phyloP scores from a whole-genome alignment of 2,888 invertebrate genomes.

The Conistra vaccinii region DNA sequence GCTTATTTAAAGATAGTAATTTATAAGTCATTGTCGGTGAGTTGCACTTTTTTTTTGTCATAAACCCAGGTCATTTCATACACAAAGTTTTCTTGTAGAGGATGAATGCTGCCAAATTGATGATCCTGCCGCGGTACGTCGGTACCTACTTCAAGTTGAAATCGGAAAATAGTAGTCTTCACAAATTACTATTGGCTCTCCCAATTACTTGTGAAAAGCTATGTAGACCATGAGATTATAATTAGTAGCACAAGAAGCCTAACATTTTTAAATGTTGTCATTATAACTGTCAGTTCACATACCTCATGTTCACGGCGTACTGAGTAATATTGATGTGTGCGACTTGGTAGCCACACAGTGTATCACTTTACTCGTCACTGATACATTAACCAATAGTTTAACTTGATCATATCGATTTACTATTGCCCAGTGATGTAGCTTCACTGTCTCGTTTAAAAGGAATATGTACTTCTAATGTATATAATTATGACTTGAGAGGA shows the following conservation, averaged over 20 bases:
- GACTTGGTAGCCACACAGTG: conserved; percentile 80
- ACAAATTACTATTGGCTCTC: not conserved
- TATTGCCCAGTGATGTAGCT: conserved; percentile 79
- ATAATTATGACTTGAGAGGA: conserved; percentile 50
- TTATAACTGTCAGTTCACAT: conserved; percentile 64
- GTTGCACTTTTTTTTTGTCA: not conserved
- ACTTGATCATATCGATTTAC: conserved; percentile 86
- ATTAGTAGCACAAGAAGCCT: conserved; percentile 16
- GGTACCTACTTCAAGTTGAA: not conserved
- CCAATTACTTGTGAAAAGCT: not conserved
- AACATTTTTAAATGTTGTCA: conserved; percentile 55
- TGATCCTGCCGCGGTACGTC: not conserved
- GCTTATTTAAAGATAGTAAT: not conserved
- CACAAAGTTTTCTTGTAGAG: not conserved
- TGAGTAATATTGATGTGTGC: conserved; percentile 72
- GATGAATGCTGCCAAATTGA: not conserved
- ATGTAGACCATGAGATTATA: not conserved
- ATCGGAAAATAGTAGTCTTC: not conserved
- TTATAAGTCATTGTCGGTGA: not conserved
- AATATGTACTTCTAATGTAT: conserved; percentile 51
- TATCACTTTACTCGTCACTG: conserved; percentile 85
- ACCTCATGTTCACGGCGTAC: conserved; percentile 66
- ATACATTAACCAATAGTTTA: conserved; percentile 90
- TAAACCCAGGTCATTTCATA: not conserved
- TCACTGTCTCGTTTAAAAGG: conserved; percentile 70